Percentiles rank a stretch among this genome's conserved stretches.
phyloP scores from a whole-genome alignment of 2,888 invertebrate genomes.

The Lepas anatifera region DNA sequence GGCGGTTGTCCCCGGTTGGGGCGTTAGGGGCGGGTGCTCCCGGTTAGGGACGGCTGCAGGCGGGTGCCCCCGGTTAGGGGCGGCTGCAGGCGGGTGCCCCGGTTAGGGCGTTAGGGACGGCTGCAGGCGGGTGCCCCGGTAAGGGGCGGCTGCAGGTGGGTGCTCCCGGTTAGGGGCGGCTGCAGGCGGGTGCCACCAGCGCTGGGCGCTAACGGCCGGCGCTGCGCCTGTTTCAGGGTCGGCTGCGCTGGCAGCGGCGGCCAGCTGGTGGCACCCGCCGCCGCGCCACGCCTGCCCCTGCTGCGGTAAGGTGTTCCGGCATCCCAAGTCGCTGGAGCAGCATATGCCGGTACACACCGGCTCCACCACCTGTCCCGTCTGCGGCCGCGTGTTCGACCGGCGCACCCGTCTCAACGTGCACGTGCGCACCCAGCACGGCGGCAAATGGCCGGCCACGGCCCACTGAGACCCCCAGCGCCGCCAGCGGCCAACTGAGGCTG shows the following conservation, averaged over 20 bases:
- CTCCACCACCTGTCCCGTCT: slow-evolving; percentile 35
- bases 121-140: not conserved
- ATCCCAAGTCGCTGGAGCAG: slow-evolving; percentile 1
- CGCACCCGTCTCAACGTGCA: not conserved
- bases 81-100: no score
- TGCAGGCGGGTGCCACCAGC: not conserved
- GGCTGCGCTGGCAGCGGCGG: no score
- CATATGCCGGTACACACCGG: slow-evolving; percentile 51
- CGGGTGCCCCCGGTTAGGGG: no score
- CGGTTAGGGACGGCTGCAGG: no score
- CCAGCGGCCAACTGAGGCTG: no score
- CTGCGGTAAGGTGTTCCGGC: not conserved
- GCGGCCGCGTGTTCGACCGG: not conserved
- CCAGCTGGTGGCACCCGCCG: no score
- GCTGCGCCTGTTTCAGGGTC: slow-evolving; percentile 11
- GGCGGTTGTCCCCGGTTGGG: no score
- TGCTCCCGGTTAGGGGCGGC: not conserved
- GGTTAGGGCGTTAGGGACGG: no score
- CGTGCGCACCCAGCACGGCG: not conserved
- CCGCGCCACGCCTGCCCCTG: not conserved
- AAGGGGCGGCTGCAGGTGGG: not conserved
- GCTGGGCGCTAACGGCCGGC: no score
- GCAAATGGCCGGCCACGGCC: no score
- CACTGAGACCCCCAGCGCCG: no score
- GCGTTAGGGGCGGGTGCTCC: no score